Percentiles rank a stretch among this genome's conserved stretches.
phyloP scores from a whole-genome alignment of 1,140 invertebrate genomes.

The Chlorops oryzae region DNA sequence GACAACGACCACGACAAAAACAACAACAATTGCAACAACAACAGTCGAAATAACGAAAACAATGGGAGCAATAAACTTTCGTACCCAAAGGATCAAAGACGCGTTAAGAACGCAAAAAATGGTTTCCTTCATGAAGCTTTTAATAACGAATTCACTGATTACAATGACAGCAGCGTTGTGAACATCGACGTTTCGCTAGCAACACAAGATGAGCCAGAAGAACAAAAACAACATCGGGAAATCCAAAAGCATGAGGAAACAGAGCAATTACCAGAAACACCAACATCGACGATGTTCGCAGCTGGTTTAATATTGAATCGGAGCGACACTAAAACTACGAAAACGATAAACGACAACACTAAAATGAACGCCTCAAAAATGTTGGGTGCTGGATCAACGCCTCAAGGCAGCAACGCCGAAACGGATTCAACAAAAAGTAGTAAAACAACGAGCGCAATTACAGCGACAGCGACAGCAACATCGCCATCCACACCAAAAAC shows the following conservation, averaged over 20 bases:
- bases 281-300: neutral
- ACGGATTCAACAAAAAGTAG: too few relatives aligned
- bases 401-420: too few relatives aligned
- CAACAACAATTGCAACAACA: neutral
- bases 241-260: neutral
- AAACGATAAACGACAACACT: neutral
- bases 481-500: too few relatives aligned
- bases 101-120: too few relatives aligned
- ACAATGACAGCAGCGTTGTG: constrained; percentile 43
- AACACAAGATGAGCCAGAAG: constrained; percentile 39
- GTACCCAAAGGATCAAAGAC: too few relatives aligned
- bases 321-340: constrained; percentile 8
- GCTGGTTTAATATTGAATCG: constrained; percentile 11
- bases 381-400: neutral
- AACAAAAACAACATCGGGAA: constrained; percentile 18
- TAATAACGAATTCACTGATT: too few relatives aligned
- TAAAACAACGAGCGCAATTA: too few relatives aligned
- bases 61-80: too few relatives aligned
- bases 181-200: constrained; percentile 47
- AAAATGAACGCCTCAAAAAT: neutral
- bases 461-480: too few relatives aligned
- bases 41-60: neutral
- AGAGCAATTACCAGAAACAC: constrained; percentile 12
- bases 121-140: too few relatives aligned
- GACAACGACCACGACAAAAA: constrained; percentile 21